Evolutionary conservation across 2,113 vertebrate genomes (phyloP).

Genomic region (Gymnarchus niloticus): DNA sequence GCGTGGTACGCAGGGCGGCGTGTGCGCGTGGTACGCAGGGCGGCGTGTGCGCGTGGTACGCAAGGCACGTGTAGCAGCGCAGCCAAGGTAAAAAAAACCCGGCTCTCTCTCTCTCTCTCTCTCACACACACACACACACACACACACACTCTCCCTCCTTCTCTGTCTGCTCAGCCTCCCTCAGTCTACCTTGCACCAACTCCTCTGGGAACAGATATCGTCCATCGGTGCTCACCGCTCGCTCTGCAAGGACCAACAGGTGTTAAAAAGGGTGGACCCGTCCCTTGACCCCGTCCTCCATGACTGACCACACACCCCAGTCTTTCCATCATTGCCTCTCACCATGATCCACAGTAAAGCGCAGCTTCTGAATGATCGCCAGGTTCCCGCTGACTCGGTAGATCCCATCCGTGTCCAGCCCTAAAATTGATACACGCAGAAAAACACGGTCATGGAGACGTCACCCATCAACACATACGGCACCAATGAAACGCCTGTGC

Average conservation of each 20-base stretch:
- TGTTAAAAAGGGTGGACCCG: slow-evolving; percentile 30
- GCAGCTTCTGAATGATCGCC: slow-evolving; percentile 85
- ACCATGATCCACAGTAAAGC: slow-evolving; percentile 84
- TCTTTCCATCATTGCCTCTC: slow-evolving; percentile 34
- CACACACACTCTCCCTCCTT: too few relatives aligned
- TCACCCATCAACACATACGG: neutral
- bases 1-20: slow-evolving; percentile 2
- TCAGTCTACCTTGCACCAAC: slow-evolving; percentile 74
- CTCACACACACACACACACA: too few relatives aligned
- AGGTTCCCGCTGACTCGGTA: slow-evolving; percentile 87
- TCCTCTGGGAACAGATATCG: slow-evolving; percentile 82
- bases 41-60: slow-evolving; percentile 24
- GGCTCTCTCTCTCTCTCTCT: neutral
- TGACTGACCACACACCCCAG: too few relatives aligned
- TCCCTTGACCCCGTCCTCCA: neutral
- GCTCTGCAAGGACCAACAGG: slow-evolving; percentile 72
- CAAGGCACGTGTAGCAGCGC: neutral
- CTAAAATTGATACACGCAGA: slow-evolving; percentile 48
- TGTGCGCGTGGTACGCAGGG: slow-evolving; percentile 16
- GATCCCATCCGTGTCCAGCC: slow-evolving; percentile 82
- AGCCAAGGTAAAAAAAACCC: neutral
- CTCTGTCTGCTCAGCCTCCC: slow-evolving; percentile 7
- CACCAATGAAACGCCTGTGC: neutral
- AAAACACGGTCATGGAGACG: neutral
- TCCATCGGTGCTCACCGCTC: slow-evolving; percentile 82